Percentiles rank a stretch among this genome's conserved stretches.
phyloP scores from a whole-genome alignment of 1,140 invertebrate genomes.

The Drosophila dunni region DNA sequence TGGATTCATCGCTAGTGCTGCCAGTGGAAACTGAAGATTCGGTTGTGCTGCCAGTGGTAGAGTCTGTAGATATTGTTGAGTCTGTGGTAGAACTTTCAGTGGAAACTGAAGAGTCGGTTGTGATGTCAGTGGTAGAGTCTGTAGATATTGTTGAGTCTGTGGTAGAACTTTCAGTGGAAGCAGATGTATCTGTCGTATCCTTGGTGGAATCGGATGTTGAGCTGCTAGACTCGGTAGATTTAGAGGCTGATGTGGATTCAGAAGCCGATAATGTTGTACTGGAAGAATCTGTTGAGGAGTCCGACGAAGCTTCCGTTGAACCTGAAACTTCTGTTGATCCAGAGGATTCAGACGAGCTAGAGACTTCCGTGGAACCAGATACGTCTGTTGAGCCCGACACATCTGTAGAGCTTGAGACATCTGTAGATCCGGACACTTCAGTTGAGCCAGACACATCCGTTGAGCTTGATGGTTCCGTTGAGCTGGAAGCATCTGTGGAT shows the following conservation, averaged over 20 bases:
- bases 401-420: conserved; percentile 36
- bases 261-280: conserved; percentile 45
- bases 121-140: conserved; percentile 41
- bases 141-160: conserved; percentile 52
- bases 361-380: conserved; percentile 28
- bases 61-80: conserved; percentile 47
- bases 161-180: conserved; percentile 42
- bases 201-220: conserved; percentile 39
- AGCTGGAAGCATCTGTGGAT: conserved; percentile 52
- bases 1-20: conserved; percentile 9
- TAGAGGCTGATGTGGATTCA: conserved; percentile 31
- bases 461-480: conserved; percentile 10
- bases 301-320: conserved; percentile 34
- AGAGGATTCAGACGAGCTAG: conserved; percentile 24
- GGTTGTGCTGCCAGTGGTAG: conserved; percentile 39
- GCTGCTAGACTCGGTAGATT: conserved; percentile 25
- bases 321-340: conserved; percentile 39
- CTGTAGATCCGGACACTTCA: conserved; percentile 39
- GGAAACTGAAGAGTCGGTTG: conserved; percentile 8
- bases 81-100: conserved; percentile 46
- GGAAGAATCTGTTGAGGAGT: conserved; percentile 27
- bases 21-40: conserved; percentile 10
- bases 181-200: conserved; percentile 33
- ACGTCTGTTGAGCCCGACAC: conserved; percentile 32
- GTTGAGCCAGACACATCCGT: conserved; percentile 39